Evolutionary conservation across 2,888 invertebrate genomes (phyloP).

Genomic region (Amphipoea oculea): DNA sequence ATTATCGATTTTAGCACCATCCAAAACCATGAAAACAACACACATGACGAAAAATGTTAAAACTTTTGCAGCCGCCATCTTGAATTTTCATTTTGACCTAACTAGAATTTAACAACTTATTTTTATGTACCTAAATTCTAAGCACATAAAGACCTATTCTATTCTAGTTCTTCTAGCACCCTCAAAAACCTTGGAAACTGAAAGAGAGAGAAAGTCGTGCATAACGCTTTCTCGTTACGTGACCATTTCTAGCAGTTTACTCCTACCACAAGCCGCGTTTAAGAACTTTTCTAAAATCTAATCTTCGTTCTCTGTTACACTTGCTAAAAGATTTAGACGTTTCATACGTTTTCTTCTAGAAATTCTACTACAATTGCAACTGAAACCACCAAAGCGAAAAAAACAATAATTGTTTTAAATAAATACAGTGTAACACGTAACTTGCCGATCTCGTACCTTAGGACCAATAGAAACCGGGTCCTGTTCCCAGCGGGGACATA

Average conservation of each 20-base stretch:
- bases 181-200: background rate
- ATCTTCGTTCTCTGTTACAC: background rate
- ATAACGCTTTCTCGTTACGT: background rate
- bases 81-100: background rate
- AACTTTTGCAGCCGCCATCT: background rate
- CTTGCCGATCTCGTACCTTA: constrained; percentile 24
- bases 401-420: constrained; percentile 58
- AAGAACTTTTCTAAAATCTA: background rate
- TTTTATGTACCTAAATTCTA: too few species aligned
- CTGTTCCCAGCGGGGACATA: constrained; percentile 67
- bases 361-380: background rate
- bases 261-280: background rate
- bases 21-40: background rate
- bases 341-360: background rate
- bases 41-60: background rate
- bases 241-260: background rate
- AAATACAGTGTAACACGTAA: constrained; percentile 56
- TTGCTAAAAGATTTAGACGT: background rate
- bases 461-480: constrained; percentile 56
- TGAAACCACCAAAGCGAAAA: background rate
- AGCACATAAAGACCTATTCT: too few species aligned
- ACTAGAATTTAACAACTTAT: background rate
- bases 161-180: background rate
- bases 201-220: background rate
- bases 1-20: background rate